Base-by-base conservation (phyloP, 2,797 vertebrate genomes). In the Myripristis murdjan region DNA sequence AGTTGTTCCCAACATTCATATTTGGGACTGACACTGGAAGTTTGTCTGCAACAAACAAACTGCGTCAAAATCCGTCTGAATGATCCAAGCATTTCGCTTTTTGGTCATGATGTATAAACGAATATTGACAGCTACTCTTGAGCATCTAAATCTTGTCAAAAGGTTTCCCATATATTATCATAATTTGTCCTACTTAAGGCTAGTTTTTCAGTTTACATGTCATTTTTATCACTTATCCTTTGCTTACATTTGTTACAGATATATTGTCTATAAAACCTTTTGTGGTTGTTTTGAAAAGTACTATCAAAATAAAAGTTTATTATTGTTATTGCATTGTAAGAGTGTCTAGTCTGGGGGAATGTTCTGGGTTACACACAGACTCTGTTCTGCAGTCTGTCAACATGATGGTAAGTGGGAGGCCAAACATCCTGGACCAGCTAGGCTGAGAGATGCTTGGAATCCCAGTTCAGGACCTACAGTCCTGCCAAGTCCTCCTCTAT, bases 401-500 rank as follows among this genome's bases (percentile, higher is more conserved):
- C 86, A 79, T 65, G 35, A 73, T 5, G 41, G 59, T 55, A 37
- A 37, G 64, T 53, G 68, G 79, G 79, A 61, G 49, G 37, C 44
- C 18, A 60, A 60, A 49, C 65, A 58, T 22, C 57, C 41, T 14
- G 59, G 56, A 77, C 71, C 26, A 22, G 62, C 3, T 41, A 24
- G 56, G 18, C 54, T 74, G 56, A 67, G 62, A 71, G 48, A 33
- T 70, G 74, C 61, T 74, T 60, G 85, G 86, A 89, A 90, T 88
- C 84, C 52, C 15, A 54, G 86, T 82, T 90, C 81, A 87, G 67
- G 84, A 64, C 85, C 86, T 68, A 46, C 68, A 58, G 86, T 91
- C 72, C 82, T 77, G 76, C 82, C 79, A 87, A 87, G 81, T 73
- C 51, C 51, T 77, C 47, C 57, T 71, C 57, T 63, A 53, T 67